A percentile compares a stretch with the other conserved stretches of the same genome.
phyloP scores from a whole-genome alignment of 1,140 invertebrate species.

The Gryon sp. region DNA sequence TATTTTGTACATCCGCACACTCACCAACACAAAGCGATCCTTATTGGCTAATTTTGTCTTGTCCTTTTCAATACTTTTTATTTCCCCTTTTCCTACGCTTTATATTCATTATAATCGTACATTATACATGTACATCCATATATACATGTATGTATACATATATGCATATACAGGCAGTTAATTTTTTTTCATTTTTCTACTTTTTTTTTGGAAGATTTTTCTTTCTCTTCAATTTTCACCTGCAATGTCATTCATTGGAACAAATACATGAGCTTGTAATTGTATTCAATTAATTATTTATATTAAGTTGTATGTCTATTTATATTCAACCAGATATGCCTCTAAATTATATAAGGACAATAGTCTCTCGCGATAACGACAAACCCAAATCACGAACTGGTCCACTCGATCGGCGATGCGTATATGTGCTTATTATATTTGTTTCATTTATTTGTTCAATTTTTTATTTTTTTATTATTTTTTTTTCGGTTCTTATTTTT shows the following conservation, averaged over 20 bases:
- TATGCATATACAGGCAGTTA: not conserved
- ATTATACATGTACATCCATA: constrained; percentile 34
- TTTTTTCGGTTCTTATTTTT: not conserved
- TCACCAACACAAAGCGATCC: constrained; percentile 33
- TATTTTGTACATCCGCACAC: constrained; percentile 7
- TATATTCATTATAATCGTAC: not conserved
- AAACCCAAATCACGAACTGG: constrained; percentile 48
- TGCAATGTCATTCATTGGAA: constrained; percentile 26
- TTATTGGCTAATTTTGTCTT: constrained; percentile 46
- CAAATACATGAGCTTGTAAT: constrained; percentile 61
- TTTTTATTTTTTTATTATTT: constrained; percentile 12
- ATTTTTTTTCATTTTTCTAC: not conserved
- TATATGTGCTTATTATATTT: constrained; percentile 40
- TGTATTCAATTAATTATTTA: constrained; percentile 25
- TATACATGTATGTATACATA: constrained; percentile 1
- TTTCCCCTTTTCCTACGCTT: constrained; percentile 15
- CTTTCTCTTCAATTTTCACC: too few relatives aligned
- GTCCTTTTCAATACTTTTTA: constrained; percentile 18
- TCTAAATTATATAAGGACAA: constrained; percentile 53
- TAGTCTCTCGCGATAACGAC: constrained; percentile 37
- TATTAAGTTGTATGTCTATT: constrained; percentile 68
- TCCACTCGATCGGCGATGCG: constrained; percentile 56
- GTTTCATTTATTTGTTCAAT: constrained; percentile 17
- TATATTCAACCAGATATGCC: constrained; percentile 75
- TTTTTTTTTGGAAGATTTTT: constrained; percentile 19